Evolutionary conservation across 2,888 invertebrate species (phyloP).

Genomic region (Phengaris arion): DNA sequence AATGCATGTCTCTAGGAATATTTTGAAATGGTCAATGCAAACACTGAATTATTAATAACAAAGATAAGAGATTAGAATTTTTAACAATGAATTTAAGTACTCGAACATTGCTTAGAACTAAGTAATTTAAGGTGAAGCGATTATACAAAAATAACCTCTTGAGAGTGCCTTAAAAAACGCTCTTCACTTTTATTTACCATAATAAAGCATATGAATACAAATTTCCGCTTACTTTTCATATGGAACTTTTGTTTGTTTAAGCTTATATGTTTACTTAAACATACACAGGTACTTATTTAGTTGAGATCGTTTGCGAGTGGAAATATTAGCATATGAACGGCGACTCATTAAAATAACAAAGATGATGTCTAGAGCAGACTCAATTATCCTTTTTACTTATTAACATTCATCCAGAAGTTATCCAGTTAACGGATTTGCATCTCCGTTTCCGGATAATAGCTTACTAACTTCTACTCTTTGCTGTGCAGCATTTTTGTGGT

Average conservation of each 20-base stretch:
- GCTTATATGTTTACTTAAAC: conserved; percentile 15
- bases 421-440: conserved; percentile 66
- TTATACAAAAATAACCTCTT: not conserved
- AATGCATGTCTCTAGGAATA: no score
- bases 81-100: no score
- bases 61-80: no score
- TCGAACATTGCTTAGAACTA: no score
- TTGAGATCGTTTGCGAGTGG: conserved; percentile 38
- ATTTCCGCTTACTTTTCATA: not conserved
- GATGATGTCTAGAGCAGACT: conserved; percentile 60
- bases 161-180: not conserved
- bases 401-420: conserved; percentile 64
- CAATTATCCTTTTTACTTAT: conserved; percentile 74
- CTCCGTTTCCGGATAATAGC: conserved; percentile 45
- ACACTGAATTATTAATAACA: no score
- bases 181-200: not conserved
- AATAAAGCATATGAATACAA: not conserved
- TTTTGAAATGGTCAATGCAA: no score
- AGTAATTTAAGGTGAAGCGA: not conserved
- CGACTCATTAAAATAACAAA: conserved; percentile 74
- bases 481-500: not conserved
- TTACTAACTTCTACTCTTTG: conserved; percentile 8
- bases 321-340: conserved; percentile 60
- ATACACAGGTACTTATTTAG: conserved; percentile 29
- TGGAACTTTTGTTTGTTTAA: not conserved